Evolutionary conservation across 2,888 invertebrate species (phyloP), one percentile per base, ranked within the genome.

Genomic region (Temnothorax unifasciatus): DNA sequence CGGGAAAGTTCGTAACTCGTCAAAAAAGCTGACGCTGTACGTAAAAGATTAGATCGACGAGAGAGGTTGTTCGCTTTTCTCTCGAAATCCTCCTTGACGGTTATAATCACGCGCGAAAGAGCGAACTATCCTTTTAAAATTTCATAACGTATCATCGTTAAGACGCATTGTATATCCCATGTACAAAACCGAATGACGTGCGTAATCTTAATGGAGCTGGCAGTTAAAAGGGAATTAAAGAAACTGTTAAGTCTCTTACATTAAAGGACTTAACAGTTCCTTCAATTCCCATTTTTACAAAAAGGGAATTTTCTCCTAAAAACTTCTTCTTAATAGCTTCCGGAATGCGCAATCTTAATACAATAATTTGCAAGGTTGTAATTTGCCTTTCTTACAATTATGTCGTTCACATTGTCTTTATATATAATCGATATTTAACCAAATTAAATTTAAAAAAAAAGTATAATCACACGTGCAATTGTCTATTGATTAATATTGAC

Each of bases 11-110:
- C 9, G 21, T 29, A 71, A 44, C 18, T 44, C 47, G 18, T 11
- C 8, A 69, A 3, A 59, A 25, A 64, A 50, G 4, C 47, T 54
- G 11, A 47, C 18, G 18, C 44, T n/a, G 41, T 6, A 6, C 38
- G 13, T 61, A 81, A 82, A 64, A 50, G 85, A 86, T 88, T 84
- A 79, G 87, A 83, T 90, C 90, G 90, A 90, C 88, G 88, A 89
- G 90, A 89, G 84, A 86, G 82, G 82, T 83, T 21, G 63, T 64
- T 54, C 29, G 8, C 47, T 54, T 15, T 59, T 21, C 4, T 64
- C 6, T 52, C 6, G 1, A 77, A 57, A 68, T 68, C 29, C 44
- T 34, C 41, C 18, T n/a, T 57, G 68, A 57, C 57, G 21, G 57
- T 15, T 47, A 34, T 41, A 44, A 77, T 44, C 41, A n/a, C 69